Conservation (phyloP, 2,113 vertebrate species). For the Menura novaehollandiae region DNA sequence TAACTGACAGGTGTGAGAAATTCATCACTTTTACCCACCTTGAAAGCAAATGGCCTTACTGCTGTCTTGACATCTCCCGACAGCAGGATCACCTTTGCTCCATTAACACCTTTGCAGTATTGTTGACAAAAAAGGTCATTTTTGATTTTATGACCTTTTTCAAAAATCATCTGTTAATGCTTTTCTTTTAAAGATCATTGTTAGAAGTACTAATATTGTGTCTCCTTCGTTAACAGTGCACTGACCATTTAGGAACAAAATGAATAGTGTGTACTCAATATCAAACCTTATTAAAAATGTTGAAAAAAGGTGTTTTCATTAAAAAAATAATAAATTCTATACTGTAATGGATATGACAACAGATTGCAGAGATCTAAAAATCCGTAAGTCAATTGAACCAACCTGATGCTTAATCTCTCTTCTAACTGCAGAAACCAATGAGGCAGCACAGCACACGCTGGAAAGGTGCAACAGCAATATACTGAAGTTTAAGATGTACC, state of each 20-base stretch:
- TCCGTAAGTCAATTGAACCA: not conserved
- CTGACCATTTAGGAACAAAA: not conserved
- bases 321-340: not conserved
- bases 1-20: not conserved
- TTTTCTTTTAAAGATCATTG: not conserved
- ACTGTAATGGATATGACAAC: not conserved
- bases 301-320: not conserved
- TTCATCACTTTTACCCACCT: not conserved
- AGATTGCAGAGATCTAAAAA: not conserved
- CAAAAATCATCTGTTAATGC: not conserved
- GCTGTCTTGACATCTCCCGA: not conserved
- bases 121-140: not conserved
- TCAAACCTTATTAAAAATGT: not conserved
- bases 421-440: not conserved
- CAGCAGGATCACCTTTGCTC: not conserved
- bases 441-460: not conserved
- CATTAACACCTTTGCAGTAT: not conserved
- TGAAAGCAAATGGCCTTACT: not conserved
- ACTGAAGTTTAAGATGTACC: not conserved
- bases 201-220: not conserved
- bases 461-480: not conserved
- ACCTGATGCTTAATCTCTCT: not conserved
- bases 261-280: rapidly evolving
- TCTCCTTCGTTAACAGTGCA: not conserved
- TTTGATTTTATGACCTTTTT: not conserved